phyloP scores from a whole-genome alignment of 2,888 invertebrate species.

The Drosophila neotestacea region DNA sequence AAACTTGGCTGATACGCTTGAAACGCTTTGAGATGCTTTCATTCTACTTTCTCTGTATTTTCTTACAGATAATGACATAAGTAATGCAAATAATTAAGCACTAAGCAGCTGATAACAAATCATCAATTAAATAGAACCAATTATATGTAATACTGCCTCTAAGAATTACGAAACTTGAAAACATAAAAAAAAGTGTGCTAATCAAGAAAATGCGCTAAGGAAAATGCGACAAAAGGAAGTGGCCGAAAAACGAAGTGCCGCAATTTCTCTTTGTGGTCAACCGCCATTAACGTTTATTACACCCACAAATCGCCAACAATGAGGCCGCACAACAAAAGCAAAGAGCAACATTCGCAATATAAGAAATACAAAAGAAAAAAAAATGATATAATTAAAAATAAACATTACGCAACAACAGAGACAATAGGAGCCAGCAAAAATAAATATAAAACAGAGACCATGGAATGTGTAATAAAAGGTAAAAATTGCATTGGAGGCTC shows the following conservation, averaged over 20 bases:
- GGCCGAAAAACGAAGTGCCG: slow-evolving; percentile 62
- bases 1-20: slow-evolving; percentile 53
- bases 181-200: slow-evolving; percentile 47
- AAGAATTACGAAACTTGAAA: slow-evolving; percentile 12
- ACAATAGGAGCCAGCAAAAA: slow-evolving; percentile 15
- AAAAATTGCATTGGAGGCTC: slow-evolving; percentile 67
- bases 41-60: not conserved
- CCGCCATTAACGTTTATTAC: slow-evolving; percentile 79
- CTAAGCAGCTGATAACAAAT: slow-evolving; percentile 77
- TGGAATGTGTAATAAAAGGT: slow-evolving; percentile 71
- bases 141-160: slow-evolving; percentile 64
- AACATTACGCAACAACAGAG: slow-evolving; percentile 70
- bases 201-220: slow-evolving; percentile 48
- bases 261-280: slow-evolving; percentile 77
- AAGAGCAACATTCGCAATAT: slow-evolving; percentile 60
- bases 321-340: slow-evolving; percentile 65
- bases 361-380: slow-evolving; percentile 17
- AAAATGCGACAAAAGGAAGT: slow-evolving; percentile 50
- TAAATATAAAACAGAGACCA: slow-evolving; percentile 22
- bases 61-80: slow-evolving; percentile 36
- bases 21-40: slow-evolving; percentile 30
- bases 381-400: slow-evolving; percentile 77
- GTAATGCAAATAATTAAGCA: slow-evolving; percentile 68
- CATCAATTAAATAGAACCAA: slow-evolving; percentile 72
- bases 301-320: slow-evolving; percentile 69